phyloP scores from a whole-genome alignment of 2,888 invertebrate species.

The Theodoxus fluviatilis region DNA sequence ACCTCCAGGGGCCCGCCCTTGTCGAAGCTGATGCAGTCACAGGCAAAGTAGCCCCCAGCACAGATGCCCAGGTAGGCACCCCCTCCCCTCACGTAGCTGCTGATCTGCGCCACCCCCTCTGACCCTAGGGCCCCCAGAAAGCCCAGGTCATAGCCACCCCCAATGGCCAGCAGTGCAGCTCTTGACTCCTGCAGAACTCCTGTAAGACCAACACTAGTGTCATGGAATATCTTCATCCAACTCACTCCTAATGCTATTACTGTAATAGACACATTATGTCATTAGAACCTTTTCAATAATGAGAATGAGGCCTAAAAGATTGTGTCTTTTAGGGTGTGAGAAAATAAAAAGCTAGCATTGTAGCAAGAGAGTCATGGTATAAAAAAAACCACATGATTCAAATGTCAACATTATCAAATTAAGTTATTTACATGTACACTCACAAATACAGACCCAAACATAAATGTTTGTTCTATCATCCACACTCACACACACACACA shows the following conservation, averaged over 20 bases:
- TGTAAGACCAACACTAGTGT: too few relatives aligned
- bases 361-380: background rate
- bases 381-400: background rate
- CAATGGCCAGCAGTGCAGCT: constrained; percentile 44
- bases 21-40: constrained; percentile 57
- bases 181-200: constrained; percentile 35
- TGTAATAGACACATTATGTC: too few relatives aligned
- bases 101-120: constrained; percentile 42
- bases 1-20: constrained; percentile 55
- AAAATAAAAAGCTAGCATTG: background rate
- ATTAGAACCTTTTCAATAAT: too few relatives aligned
- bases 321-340: too few relatives aligned
- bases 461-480: too few relatives aligned
- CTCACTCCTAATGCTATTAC: background rate
- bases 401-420: background rate
- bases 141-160: constrained; percentile 61
- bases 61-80: constrained; percentile 59
- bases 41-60: constrained; percentile 60
- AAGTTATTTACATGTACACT: too few relatives aligned
- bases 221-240: background rate
- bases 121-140: constrained; percentile 45
- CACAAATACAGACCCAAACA: too few relatives aligned
- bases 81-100: constrained; percentile 51
- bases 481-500: too few relatives aligned
- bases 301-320: too few relatives aligned